Evolutionary conservation across 64 coral and sea anemone genomes (phyloP), one percentile per base, ranked within the genome.

Genomic region (Montipora efflorescens): DNA sequence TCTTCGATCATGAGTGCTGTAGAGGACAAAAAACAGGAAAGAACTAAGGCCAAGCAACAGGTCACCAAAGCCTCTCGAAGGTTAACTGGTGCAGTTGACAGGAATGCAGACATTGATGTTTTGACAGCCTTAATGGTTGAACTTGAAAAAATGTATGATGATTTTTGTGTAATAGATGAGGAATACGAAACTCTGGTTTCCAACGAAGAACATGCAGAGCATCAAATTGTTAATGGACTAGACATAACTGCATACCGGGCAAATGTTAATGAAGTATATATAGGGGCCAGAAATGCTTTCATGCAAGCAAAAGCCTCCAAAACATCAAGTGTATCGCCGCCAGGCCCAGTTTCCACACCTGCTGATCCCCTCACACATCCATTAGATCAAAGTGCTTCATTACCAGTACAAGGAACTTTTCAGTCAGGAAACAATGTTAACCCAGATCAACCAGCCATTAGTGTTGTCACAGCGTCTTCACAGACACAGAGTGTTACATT

Each of bases 111-210:
- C 72, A 62, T 90, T 74, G 93, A 95, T 11, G 46, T 45, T 69
- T 78, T 95, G 44, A 95, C 86, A 80, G 23, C 18, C 3, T 91
- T 95, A 18, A 91, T 95, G 75, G 22, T 95, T 72, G 83, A 95
- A 74, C 77, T 91, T 0, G 94, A 95, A 73, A 87, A 91, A 6
- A 76, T 66, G 47, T 91, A 82, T 67, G 83, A 95, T 79, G 89
- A 91, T 59, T 95, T 95, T 87, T 95, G 89, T 70, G 21, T 66
- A 0, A 58, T 76, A 11, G 87, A 95, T 67, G 94, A 91, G 68
- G 94, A 95, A 43, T 95, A 74, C 76, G 94, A 95, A 86, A 23
- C 20, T 21, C 19, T 81, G 68, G 89, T 87, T 49, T 78, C 71
- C 4, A 19, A 87, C 69, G 78, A 91, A 91, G 67, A 62, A 11